A percentile compares a stretch with the other conserved stretches of the same genome.
phyloP scores from a whole-genome alignment of 2,888 invertebrate genomes.

The Rhagonycha lutea region DNA sequence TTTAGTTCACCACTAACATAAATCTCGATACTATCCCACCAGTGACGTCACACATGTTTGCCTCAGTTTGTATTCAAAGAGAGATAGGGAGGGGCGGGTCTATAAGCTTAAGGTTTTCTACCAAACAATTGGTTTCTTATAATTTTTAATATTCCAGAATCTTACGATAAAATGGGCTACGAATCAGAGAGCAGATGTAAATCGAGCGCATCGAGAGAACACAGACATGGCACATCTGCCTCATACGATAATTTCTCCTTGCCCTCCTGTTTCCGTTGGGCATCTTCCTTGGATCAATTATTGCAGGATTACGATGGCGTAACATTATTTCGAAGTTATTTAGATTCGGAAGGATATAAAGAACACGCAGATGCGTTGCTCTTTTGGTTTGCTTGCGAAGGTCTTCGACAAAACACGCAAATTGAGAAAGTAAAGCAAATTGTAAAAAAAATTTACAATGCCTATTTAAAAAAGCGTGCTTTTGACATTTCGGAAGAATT shows the following conservation, averaged over 20 bases:
- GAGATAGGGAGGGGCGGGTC: too few relatives aligned
- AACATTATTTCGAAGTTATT: constrained; percentile 81
- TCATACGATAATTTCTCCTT: constrained; percentile 56
- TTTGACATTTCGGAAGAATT: constrained; percentile 83
- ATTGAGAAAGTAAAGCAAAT: constrained; percentile 73
- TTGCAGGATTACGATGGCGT: constrained; percentile 91
- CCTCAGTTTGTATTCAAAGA: too few relatives aligned
- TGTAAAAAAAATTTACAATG: constrained; percentile 80
- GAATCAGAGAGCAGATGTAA: constrained; percentile 49
- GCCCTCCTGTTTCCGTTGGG: constrained; percentile 87
- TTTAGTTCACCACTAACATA: too few relatives aligned
- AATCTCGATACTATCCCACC: too few relatives aligned
- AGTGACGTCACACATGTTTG: too few relatives aligned
- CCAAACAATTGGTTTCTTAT: not conserved
- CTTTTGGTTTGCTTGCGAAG: constrained; percentile 94
- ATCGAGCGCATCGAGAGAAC: constrained; percentile 55
- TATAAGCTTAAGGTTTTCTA: too few relatives aligned
- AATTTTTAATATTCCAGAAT: constrained; percentile 25
- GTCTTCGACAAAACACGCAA: constrained; percentile 77
- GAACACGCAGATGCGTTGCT: constrained; percentile 79
- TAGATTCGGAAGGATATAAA: constrained; percentile 74
- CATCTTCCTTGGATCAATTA: constrained; percentile 79
- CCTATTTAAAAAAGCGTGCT: constrained; percentile 48
- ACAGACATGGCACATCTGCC: constrained; percentile 39
- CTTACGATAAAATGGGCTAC: constrained; percentile 45